These are phyloP conservation scores for Chitala chitala DNA, from an alignment of 2,113 vertebrate genomes.

Conservation along the genomic window DNA sequence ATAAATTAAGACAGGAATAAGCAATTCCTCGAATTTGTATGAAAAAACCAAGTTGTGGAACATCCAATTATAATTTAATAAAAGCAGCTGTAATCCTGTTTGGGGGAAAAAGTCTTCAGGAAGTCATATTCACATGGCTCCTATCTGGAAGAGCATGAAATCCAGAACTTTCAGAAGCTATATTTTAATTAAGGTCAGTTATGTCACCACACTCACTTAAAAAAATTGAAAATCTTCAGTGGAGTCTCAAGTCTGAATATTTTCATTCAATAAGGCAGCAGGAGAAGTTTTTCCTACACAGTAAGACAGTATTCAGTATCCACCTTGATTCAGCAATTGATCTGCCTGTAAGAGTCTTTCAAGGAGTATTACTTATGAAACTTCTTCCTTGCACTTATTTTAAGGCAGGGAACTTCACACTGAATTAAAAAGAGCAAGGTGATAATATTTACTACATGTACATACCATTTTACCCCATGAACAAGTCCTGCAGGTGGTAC, in stretches of 20 bases:
- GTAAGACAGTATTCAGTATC: background rate
- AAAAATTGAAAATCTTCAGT: background rate
- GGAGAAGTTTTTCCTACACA: background rate
- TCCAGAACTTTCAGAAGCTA: background rate
- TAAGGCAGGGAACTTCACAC: slow-evolving; percentile 12
- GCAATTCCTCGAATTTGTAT: background rate
- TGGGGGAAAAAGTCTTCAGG: background rate
- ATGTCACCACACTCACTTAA: background rate
- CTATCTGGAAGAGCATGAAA: background rate
- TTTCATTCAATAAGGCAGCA: background rate
- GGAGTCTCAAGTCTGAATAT: background rate
- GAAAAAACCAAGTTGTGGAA: background rate
- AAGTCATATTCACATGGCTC: background rate
- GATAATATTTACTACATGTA: background rate
- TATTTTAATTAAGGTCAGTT: background rate
- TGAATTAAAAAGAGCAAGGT: background rate
- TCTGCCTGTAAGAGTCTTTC: background rate
- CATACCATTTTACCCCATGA: background rate
- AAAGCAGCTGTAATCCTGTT: slow-evolving; percentile 6
- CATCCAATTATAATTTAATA: slow-evolving; percentile 1
- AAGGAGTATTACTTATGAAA: background rate
- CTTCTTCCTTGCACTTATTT: background rate
- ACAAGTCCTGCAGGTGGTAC: background rate
- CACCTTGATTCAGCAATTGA: background rate
- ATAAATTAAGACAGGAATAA: background rate